phyloP scores from a whole-genome alignment of 1,140 invertebrate species.

The Tyrophagus putrescentiae region DNA sequence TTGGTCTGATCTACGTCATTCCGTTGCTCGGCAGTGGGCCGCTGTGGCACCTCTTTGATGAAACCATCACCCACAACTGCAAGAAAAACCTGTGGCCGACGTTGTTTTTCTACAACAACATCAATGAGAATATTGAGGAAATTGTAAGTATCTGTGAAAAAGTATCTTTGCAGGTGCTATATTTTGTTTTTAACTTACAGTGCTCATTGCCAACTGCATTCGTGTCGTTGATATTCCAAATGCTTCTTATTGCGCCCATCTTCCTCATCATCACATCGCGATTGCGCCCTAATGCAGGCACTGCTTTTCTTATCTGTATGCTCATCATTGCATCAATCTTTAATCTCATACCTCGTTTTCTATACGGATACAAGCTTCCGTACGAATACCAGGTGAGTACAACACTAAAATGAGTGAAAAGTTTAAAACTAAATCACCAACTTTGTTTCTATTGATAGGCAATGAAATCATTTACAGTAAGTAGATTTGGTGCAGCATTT shows the following conservation, averaged over 20 bases:
- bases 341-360: background rate
- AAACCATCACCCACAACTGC: conserved; percentile 6
- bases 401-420: no score
- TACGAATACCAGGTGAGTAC: conserved; percentile 12
- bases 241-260: conserved; percentile 16
- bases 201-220: conserved; percentile 17
- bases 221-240: conserved; percentile 15
- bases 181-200: conserved; percentile 10
- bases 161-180: background rate
- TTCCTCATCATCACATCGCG: conserved; percentile 13
- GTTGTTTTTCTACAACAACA: conserved; percentile 18
- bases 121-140: conserved; percentile 4
- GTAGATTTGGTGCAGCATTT: background rate
- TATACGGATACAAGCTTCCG: background rate
- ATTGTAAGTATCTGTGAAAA: background rate
- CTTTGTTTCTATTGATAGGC: background rate
- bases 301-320: conserved; percentile 3
- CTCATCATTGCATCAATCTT: background rate
- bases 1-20: conserved; percentile 13
- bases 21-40: conserved; percentile 19
- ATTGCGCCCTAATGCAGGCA: background rate
- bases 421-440: no score
- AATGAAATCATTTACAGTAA: conserved; percentile 17
- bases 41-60: conserved; percentile 7
- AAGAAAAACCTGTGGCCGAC: conserved; percentile 18